Evolutionary conservation across 2,888 invertebrate genomes (phyloP).

Genomic region (Calliopum simillimum): DNA sequence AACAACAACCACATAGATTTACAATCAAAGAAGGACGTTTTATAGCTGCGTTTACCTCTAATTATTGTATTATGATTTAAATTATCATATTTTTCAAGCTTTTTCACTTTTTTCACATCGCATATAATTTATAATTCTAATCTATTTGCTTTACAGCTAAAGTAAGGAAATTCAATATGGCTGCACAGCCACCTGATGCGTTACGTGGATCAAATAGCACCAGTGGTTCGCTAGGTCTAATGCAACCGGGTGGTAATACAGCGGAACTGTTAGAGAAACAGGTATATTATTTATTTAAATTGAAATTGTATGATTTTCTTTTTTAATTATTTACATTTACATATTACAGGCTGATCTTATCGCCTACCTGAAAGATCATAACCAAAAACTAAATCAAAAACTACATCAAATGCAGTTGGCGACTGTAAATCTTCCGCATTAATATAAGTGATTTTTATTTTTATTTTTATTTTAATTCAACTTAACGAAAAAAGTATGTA

Average conservation of each 20-base stretch:
- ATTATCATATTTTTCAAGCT: too few species aligned
- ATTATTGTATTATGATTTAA: too few species aligned
- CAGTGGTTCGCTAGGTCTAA: slow-evolving; percentile 63
- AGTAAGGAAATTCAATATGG: slow-evolving; percentile 73
- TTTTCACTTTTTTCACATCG: background rate
- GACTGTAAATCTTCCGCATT: slow-evolving; percentile 42
- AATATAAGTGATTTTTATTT: slow-evolving; percentile 4
- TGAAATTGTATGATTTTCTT: background rate
- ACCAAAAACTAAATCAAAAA: slow-evolving; percentile 74
- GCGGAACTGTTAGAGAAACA: slow-evolving; percentile 77
- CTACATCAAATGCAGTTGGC: slow-evolving; percentile 72
- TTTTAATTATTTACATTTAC: slow-evolving; percentile 7
- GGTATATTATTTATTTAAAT: slow-evolving; percentile 51
- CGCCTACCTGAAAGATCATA: slow-evolving; percentile 76
- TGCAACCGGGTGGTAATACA: slow-evolving; percentile 69
- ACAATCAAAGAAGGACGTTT: too few species aligned
- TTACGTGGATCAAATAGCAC: slow-evolving; percentile 68
- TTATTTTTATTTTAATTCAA: background rate
- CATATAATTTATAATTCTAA: background rate
- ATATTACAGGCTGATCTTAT: slow-evolving; percentile 74
- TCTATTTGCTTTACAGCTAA: slow-evolving; percentile 66
- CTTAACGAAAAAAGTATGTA: too few species aligned
- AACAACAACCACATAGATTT: too few species aligned
- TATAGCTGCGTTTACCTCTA: too few species aligned
- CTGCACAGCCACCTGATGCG: slow-evolving; percentile 74